Percentiles rank a stretch among this genome's conserved stretches.
phyloP scores from a whole-genome alignment of 2,113 vertebrate species.

The Neolamprologus kungweensis region DNA sequence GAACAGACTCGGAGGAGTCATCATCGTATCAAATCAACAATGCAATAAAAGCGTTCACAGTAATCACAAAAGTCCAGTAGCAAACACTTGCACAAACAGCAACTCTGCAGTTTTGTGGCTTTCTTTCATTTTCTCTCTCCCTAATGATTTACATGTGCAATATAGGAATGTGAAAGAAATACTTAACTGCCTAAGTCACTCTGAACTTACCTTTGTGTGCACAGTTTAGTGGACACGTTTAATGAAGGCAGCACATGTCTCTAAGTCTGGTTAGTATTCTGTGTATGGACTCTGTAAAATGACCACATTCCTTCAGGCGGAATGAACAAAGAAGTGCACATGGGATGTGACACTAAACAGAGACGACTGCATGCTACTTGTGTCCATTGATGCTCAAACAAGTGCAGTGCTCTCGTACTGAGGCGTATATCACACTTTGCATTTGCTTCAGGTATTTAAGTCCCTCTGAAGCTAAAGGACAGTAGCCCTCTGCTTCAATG shows the following conservation, averaged over 20 bases:
- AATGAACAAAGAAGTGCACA: slow-evolving; percentile 2
- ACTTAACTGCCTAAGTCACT: background rate
- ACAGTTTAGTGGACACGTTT: background rate
- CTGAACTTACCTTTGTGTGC: background rate
- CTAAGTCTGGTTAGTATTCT: background rate
- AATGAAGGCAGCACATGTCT: background rate
- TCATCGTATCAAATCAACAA: slow-evolving; percentile 19
- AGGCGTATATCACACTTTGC: background rate
- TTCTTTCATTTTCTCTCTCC: background rate
- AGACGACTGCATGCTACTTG: background rate
- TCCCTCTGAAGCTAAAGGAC: background rate
- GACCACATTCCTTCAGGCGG: background rate
- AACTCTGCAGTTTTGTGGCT: background rate
- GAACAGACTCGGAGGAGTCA: slow-evolving; percentile 40
- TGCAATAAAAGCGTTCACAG: background rate
- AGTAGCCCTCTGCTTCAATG: slow-evolving; percentile 27
- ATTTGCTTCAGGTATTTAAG: background rate
- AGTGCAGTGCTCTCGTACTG: background rate
- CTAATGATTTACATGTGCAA: background rate
- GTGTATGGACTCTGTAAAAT: background rate
- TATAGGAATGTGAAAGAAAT: background rate
- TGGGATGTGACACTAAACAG: background rate
- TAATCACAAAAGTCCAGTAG: background rate
- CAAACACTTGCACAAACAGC: background rate
- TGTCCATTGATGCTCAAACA: background rate